Conservation (phyloP, 2,888 invertebrate genomes). For the Lysandra coridon region DNA sequence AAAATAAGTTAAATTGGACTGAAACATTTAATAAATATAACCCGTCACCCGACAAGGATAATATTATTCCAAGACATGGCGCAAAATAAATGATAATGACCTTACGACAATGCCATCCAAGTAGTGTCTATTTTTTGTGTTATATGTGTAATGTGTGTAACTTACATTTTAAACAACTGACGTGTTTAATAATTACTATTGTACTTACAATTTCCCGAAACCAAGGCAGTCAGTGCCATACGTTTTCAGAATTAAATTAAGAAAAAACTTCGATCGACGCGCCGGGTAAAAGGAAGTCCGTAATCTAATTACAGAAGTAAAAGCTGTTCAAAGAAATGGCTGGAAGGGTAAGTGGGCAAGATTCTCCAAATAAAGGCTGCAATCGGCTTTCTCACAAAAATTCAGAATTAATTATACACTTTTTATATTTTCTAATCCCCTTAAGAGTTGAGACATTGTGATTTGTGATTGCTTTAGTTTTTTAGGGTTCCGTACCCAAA, state of each 20-base stretch:
- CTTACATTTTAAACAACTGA: not conserved
- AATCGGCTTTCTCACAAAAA: not conserved
- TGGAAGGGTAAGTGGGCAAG: conserved; percentile 28
- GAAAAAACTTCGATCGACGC: conserved; percentile 12
- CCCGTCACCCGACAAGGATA: too few relatives aligned
- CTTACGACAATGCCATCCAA: not conserved
- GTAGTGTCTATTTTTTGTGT: too few relatives aligned
- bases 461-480: too few relatives aligned
- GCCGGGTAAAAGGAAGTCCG: conserved; percentile 34
- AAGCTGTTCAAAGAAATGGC: conserved; percentile 36
- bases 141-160: not conserved
- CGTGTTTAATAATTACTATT: not conserved
- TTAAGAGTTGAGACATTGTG: too few relatives aligned
- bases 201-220: not conserved
- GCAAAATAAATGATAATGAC: too few relatives aligned
- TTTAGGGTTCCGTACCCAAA: too few relatives aligned
- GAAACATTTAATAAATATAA: too few relatives aligned
- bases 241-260: conserved; percentile 25
- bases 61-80: too few relatives aligned
- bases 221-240: conserved; percentile 14
- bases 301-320: conserved; percentile 40
- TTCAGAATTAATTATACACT: conserved; percentile 1
- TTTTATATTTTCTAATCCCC: not conserved
- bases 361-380: conserved; percentile 22
- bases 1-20: too few relatives aligned